Base-by-base conservation (phyloP, 2,797 vertebrate genomes). In the Cryptoprocta ferox region DNA sequence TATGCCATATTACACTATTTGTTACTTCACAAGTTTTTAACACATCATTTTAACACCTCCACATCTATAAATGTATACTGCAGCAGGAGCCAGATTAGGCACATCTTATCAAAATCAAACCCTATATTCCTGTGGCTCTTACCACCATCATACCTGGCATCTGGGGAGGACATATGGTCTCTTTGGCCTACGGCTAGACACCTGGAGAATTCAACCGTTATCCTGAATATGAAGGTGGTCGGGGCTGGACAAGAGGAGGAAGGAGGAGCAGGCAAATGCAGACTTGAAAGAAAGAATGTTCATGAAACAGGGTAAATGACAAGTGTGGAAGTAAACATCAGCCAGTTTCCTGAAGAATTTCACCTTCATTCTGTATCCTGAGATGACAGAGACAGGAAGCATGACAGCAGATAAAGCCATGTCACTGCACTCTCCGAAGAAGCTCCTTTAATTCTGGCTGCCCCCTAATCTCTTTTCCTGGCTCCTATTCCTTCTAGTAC, bases 11-110 rank as follows among this genome's bases (percentile, higher is more conserved):
- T 94, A 91, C 80, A 96, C 91, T 95, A 93, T 96, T 97, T 97
- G 97, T 93, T 96, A 94, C 63, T 97, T 97, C 79, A 28, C 79
- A 21, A 96, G 88, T 86, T 97, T 97, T 92, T 94, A 96, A 90
- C 97, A 96, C 90, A 95, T 92, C 76, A 37, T 85, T 85, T 94
- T 94, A 94, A 97, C 97, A 97, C 94, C 84, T 97, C 95, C 37
- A 35, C 37, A 26, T 91, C 94, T 96, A 96, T 89, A 96, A 97
- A 91, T 94, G 92, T 24, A 82, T 37, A 56, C 68, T 39, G 90
- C 28, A 84, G 81, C 85, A 91, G 82, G 83, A 95, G 63, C 59
- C 61, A 39, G 61, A 48, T 82, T 86, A 50, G 86, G 82, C 90
- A 83, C 24, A 45, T 37, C 59, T 85, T 85, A 89, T 94, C 78